Base-by-base conservation (phyloP, 2,888 invertebrate genomes). In the Eristalis arbustorum region DNA sequence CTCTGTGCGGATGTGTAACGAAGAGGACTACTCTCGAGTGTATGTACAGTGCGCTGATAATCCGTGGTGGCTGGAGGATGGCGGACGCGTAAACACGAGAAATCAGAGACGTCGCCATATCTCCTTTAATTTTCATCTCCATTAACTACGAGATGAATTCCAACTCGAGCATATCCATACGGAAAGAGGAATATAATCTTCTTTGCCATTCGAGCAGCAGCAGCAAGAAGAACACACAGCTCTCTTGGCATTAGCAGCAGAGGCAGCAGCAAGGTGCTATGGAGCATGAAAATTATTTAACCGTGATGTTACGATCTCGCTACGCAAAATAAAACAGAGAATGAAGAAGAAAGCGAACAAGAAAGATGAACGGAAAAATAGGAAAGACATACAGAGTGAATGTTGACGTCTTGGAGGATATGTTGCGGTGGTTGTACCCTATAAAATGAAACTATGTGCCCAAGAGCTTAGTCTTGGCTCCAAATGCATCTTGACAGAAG, bases 201-300 rank as follows among this genome's bases (percentile, higher is more conserved):
- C 75, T 66, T 57, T 67, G 42, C 82, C 77, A 62, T 77, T 69
- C 63, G 31, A 66, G 69, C 56, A 72, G 74, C 71, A 34, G 69
- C 13, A 59, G 57, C 28, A 75, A 57, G 72, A 22, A 62, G 40
- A 78, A 76, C 31, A 64, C 59, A 77, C 42, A 3, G n/a, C n/a
- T n/a, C 73, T 68, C 81, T n/a, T 61, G 59, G 57, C 74, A 75
- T 25, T n/a, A 74, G 56, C 34, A 34, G n/a, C 71, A 78, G 57
- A 56, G 83, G 77, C 31, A 79, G 78, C 88, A 89, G 90, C 88
- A 90, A 91, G 90, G 90, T 90, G 90, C 89, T 89, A 90, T 90
- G 90, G 90, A 89, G 89, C 91, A 91, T 91, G 90, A 91, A 91
- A 91, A 91, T 91, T 91, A 92, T 91, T 90, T 90, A 91, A 91